Conservation (phyloP, 2,888 invertebrate species). For the Myathropa florea region DNA sequence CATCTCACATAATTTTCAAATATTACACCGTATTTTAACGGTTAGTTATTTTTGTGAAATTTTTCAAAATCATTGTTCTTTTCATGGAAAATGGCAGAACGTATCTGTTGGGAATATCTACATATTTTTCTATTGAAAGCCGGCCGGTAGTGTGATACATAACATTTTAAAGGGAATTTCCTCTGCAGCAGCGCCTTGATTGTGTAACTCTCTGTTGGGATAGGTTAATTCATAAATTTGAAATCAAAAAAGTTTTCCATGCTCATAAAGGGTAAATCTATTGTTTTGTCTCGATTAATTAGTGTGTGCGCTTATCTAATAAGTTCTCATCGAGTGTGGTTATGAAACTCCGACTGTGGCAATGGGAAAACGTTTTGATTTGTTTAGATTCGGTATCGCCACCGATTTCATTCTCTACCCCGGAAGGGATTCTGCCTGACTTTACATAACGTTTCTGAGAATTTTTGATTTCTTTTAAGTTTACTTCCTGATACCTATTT, state of each 20-base stretch:
- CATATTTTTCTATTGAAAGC: conserved; percentile 51
- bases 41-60: conserved; percentile 48
- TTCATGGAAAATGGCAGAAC: background rate
- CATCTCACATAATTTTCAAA: conserved; percentile 19
- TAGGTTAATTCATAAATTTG: conserved; percentile 10
- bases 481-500: conserved; percentile 24
- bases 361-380: background rate
- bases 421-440: background rate
- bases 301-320: conserved; percentile 60
- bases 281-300: conserved; percentile 22
- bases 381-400: background rate
- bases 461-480: no score
- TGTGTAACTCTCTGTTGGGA: background rate
- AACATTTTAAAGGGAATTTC: conserved; percentile 5
- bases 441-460: background rate
- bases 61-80: background rate
- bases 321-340: background rate
- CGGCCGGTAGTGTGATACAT: conserved; percentile 53
- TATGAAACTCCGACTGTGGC: conserved; percentile 42
- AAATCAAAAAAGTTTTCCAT: background rate
- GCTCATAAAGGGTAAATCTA: background rate
- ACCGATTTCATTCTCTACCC: background rate
- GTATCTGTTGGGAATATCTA: conserved; percentile 34
- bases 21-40: conserved; percentile 34
- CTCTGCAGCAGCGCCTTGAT: background rate